Base-by-base conservation (phyloP, 2,888 invertebrate genomes). In the Corythucha ciliata region DNA sequence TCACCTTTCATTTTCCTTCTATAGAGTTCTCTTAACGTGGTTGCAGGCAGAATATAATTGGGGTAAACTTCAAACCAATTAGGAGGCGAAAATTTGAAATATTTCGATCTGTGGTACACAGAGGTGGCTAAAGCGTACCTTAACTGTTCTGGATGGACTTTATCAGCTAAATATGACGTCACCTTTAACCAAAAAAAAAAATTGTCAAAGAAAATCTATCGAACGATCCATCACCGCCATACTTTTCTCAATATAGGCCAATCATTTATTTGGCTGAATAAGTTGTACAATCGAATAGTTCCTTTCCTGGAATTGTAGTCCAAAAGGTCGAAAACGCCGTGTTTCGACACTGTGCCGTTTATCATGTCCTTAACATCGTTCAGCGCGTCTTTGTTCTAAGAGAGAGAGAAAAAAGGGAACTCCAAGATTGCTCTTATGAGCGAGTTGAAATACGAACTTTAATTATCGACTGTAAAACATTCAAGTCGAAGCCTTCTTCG, bases 1-100 rank as follows among this genome's bases (percentile, higher is more conserved):
- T n/a, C n/a, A 45, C 51, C 51, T 51, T 51, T 51, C 51, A 51
- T 51, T 20, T 51, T 51, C 10, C 51, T 34, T 26, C 51, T 27
- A 39, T 51, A 51, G 8, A 51, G 51, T 20, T 51, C 51, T 21
- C 51, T 32, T 8, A 51, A 27, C 21, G 51, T 51, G 36, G 41
- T 45, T 12, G 51, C 51, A 1, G 51, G 51, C 8, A 51, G 45
- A 20, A 51, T 45, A 26, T 24, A 51, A 37, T 45, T 51, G 2
- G 51, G 51, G 22, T 41, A 51, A 4, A 51, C 51, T 18, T 51
- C 51, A 27, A 51, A 51, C 51, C 51, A 51, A 18, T 51, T 51
- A 5, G 51, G 51, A 2, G 51, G 51, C 14, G 51, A 44, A 32
- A 51, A 37, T 45, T 45, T 51, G 45, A 45, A 51, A 20, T 45